Evolutionary conservation across 2,888 invertebrate genomes (phyloP), one percentile per base, ranked within the genome.

Genomic region (Rhodophaea formosa): DNA sequence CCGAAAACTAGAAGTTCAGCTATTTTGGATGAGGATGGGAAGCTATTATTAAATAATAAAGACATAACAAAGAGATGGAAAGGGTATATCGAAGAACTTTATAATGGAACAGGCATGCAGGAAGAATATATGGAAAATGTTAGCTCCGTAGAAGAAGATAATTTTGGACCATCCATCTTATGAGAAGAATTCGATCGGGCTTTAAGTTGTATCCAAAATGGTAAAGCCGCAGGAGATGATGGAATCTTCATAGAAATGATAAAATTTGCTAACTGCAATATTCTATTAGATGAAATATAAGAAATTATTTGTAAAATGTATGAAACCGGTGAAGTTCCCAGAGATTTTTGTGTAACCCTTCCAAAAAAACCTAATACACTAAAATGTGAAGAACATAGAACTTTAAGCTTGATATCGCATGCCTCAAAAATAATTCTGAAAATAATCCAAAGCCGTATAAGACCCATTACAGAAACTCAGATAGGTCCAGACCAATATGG

Each of bases 151-250:
- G 30, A 30, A 30, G 30, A 3, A 30, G 30, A 30, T 30, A 30
- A 30, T 30, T 6, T 30, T 30, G 3, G 30, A 30, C 30, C 30
- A 7, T 6, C 30, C 7, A 30, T 30, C 3, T 30, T 30, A n/a
- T n/a, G n/a, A n/a, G n/a, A 30, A 42, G 42, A 42, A 10, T 42
- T 42, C 10, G 42, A 42, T 14, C 3, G n/a, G 42, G 42, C 42
- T n/a, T 7, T 58, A 14, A 54, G 32, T 1, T 42, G 30, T 43
- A 53, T 53, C 10, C 14, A 58, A 30, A 54, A 53, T 29, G 58
- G 58, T 1, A 58, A 58, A 53, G 54, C 53, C 42, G 54, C 54
- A 42, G 53, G 53, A 42, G 43, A 54, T 8, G 53, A 58, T 29
- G 14, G 35, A 14, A 53, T 53, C 2, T 45, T 46, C 14, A 58